Evolutionary conservation across 2,797 vertebrate species (phyloP).

Genomic region (Muscicapa comitata): DNA sequence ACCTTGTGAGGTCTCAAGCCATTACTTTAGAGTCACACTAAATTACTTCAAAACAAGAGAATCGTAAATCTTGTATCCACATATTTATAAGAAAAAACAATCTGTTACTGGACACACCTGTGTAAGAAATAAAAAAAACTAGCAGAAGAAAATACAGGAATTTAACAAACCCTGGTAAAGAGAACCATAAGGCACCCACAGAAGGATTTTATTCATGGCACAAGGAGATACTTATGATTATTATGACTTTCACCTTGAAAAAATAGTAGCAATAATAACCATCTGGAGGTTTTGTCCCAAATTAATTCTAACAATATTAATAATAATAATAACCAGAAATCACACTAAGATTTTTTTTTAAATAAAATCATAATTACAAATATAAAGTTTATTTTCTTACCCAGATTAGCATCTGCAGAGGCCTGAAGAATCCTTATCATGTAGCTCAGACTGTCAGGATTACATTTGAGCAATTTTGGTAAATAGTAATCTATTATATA

Average conservation of each 20-base stretch:
- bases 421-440: conserved; percentile 89
- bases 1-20: neutral
- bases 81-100: neutral
- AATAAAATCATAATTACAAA: neutral
- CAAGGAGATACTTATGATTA: neutral
- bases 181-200: neutral
- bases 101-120: neutral
- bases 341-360: neutral
- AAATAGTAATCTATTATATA: conserved; percentile 93
- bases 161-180: neutral
- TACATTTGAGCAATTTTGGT: conserved; percentile 89
- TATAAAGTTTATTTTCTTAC: conserved; percentile 61
- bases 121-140: neutral
- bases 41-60: neutral
- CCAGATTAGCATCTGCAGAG: conserved; percentile 67
- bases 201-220: neutral
- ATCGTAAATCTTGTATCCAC: neutral
- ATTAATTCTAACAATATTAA: neutral
- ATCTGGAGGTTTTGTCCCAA: neutral
- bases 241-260: neutral
- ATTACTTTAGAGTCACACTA: neutral
- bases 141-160: neutral
- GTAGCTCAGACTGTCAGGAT: conserved; percentile 85
- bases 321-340: neutral
- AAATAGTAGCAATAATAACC: neutral